Evolutionary conservation across 2,888 invertebrate species (phyloP).

Genomic region (Zygaena filipendulae): DNA sequence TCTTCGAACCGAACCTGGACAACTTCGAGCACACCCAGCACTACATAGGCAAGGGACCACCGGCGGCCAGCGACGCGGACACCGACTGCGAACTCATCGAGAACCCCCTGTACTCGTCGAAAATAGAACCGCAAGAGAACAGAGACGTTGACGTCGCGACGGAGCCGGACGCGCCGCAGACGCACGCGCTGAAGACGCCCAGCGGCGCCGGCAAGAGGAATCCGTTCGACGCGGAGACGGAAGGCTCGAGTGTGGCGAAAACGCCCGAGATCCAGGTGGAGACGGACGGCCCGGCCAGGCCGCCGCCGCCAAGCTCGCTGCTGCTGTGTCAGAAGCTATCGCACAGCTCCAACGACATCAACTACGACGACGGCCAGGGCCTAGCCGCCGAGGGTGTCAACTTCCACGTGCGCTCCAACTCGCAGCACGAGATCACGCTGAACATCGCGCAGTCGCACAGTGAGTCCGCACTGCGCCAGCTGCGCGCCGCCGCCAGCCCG

Average conservation of each 20-base stretch:
- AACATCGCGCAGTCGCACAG: conserved; percentile 83
- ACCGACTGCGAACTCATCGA: conserved; percentile 49
- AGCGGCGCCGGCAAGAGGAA: conserved; percentile 40
- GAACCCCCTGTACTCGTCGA: conserved; percentile 58
- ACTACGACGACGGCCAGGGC: conserved; percentile 34
- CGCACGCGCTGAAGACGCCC: conserved; percentile 40
- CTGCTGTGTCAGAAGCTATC: conserved; percentile 72
- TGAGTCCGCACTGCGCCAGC: conserved; percentile 79
- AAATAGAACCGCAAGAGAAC: conserved; percentile 48
- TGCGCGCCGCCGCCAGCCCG: conserved; percentile 76
- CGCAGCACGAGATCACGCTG: conserved; percentile 74
- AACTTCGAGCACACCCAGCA: conserved; percentile 61
- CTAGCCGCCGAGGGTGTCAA: conserved; percentile 24
- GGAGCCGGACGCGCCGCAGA: conserved; percentile 45
- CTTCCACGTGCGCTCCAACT: conserved; percentile 61
- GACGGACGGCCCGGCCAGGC: conserved; percentile 35
- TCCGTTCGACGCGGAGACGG: conserved; percentile 38
- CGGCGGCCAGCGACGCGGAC: conserved; percentile 21
- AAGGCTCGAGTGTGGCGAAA: conserved; percentile 28
- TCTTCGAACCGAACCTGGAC: conserved; percentile 59
- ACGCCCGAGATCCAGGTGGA: conserved; percentile 74
- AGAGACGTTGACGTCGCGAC: conserved; percentile 70
- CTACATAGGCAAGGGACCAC: conserved; percentile 45
- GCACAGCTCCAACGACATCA: conserved; percentile 77
- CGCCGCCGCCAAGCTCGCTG: conserved; percentile 63